phyloP scores from a whole-genome alignment of 2,888 invertebrate species.

The Trimorus sp. region DNA sequence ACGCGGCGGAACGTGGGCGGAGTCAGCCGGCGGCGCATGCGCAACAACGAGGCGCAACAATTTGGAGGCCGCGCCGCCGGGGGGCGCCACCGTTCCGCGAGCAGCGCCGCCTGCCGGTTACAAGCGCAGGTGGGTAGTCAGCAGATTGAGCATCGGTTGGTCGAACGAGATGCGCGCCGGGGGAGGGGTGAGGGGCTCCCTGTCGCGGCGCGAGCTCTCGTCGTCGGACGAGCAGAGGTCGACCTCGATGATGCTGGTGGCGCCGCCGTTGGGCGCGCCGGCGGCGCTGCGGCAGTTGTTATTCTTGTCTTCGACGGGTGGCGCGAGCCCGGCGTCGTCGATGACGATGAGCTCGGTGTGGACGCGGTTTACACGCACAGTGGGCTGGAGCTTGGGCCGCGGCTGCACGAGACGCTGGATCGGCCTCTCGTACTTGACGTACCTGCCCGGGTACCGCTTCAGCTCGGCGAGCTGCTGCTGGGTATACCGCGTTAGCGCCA shows the following conservation, averaged over 20 bases:
- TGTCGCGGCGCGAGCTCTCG: constrained; percentile 79
- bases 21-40: background rate
- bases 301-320: constrained; percentile 28
- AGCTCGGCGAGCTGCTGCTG: constrained; percentile 81
- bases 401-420: constrained; percentile 62
- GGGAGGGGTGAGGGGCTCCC: no score
- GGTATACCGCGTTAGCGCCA: constrained; percentile 82
- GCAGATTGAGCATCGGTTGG: no score
- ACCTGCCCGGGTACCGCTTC: constrained; percentile 71
- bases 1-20: no score
- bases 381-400: constrained; percentile 65
- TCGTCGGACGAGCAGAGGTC: constrained; percentile 87
- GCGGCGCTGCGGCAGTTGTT: constrained; percentile 7
- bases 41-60: no score
- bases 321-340: constrained; percentile 62
- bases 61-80: no score
- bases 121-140: constrained; percentile 30
- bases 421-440: constrained; percentile 66
- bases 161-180: no score
- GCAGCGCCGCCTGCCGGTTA: background rate
- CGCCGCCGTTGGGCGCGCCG: background rate
- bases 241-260: constrained; percentile 79
- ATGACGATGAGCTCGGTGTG: constrained; percentile 65
- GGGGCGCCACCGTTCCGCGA: background rate
- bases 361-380: constrained; percentile 19